Evolutionary conservation across 2,797 vertebrate species (phyloP).

Genomic region (Columba guinea): DNA sequence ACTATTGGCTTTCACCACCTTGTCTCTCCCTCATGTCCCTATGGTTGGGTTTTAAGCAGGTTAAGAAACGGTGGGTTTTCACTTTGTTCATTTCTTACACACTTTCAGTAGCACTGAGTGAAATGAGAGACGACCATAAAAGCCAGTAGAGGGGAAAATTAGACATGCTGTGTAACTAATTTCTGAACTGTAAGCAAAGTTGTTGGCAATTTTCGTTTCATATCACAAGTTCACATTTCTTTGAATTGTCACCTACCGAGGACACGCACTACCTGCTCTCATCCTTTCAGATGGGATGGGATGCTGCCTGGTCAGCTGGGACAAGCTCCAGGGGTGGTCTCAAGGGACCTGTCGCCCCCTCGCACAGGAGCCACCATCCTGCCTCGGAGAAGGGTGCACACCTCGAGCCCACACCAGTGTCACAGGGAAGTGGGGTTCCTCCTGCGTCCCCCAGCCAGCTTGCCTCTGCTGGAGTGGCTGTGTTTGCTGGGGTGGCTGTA

Average conservation of each 20-base stretch:
- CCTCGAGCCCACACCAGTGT: not conserved
- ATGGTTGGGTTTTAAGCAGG: not conserved
- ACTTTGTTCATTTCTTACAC: slow-evolving; percentile 11
- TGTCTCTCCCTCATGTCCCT: not conserved
- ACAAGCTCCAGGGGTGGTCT: not conserved
- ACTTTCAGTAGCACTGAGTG: not conserved
- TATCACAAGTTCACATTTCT: not conserved
- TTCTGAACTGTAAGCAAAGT: slow-evolving; percentile 54
- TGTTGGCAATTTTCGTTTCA: not conserved
- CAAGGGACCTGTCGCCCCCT: not conserved
- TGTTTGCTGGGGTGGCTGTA: slow-evolving; percentile 9
- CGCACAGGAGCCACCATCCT: not conserved
- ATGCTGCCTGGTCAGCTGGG: not conserved
- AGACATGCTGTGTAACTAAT: slow-evolving; percentile 45
- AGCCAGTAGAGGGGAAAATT: slow-evolving; percentile 53
- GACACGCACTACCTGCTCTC: not conserved
- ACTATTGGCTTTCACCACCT: not conserved
- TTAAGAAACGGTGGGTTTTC: not conserved
- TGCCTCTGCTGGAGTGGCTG: not conserved
- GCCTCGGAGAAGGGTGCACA: not conserved
- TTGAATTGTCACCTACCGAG: not conserved
- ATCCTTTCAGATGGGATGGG: not conserved
- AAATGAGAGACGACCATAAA: slow-evolving; percentile 35
- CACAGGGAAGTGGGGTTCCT: not conserved
- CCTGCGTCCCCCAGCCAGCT: accelerated